A percentile compares a stretch with the other conserved stretches of the same genome.
Conservation (phyloP, 2,888 invertebrate species). For the Drosophila nr. perissopoda region DNA sequence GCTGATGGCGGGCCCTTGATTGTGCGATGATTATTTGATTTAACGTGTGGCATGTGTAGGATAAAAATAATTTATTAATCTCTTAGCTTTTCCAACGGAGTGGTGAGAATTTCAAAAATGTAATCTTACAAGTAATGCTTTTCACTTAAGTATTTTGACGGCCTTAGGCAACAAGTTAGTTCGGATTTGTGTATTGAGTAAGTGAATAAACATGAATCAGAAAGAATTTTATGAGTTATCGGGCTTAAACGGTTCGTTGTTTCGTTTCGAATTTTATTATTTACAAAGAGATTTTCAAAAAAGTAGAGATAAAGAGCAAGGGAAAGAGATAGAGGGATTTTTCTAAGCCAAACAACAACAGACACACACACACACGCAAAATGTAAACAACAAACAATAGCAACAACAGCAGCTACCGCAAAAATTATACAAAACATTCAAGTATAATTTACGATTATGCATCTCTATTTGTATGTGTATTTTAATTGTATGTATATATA, state of each 20-base stretch:
- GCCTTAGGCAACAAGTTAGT: conserved; percentile 79
- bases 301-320: conserved; percentile 16
- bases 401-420: conserved; percentile 38
- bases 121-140: conserved; percentile 78
- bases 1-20: conserved; percentile 83
- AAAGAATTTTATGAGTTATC: conserved; percentile 71
- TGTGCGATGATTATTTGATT: not conserved
- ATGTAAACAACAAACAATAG: conserved; percentile 50
- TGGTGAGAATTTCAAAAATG: conserved; percentile 69
- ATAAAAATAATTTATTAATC: conserved; percentile 62
- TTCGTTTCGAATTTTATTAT: conserved; percentile 49
- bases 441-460: conserved; percentile 33
- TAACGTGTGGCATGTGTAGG: conserved; percentile 15
- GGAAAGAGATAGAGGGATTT: conserved; percentile 19
- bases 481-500: conserved; percentile 20
- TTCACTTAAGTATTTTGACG: conserved; percentile 80
- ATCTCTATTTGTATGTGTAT: conserved; percentile 18
- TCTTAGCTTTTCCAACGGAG: conserved; percentile 66
- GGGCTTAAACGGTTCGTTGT: conserved; percentile 57
- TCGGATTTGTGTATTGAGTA: conserved; percentile 76
- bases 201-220: conserved; percentile 78
- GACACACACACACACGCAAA: conserved; percentile 33
- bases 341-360: conserved; percentile 49
- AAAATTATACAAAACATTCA: conserved; percentile 43
- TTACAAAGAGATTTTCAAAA: conserved; percentile 48